Base-by-base conservation (phyloP, 2,113 vertebrate genomes). In the Ptychochromis oligacanthus region DNA sequence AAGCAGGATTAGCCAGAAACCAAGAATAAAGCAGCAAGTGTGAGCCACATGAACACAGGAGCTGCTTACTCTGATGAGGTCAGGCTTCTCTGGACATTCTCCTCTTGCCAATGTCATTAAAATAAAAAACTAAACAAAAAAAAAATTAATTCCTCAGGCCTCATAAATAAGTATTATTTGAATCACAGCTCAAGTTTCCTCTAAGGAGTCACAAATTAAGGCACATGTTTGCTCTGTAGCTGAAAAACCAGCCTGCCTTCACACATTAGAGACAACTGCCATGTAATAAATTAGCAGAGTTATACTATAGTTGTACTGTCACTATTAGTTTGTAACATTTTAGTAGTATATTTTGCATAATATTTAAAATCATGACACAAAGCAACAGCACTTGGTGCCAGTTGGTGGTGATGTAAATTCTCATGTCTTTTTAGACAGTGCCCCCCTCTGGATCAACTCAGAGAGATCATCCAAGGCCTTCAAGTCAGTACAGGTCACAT, bases 401-500 rank as follows among this genome's bases (percentile, higher is more conserved):
- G 26, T 43, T 65, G 81, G 2, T 20, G 28, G 7, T 77, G 46
- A 4, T 80, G 9, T 38, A 38, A 38, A 28, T 24, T 11, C 7
- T 24, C 1, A 87, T 88, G 78, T 26, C 85, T 86, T 88, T 92
- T 81, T 84, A 88, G 79, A 93, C 85, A 93, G 83, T 79, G 93
- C 84, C 93, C 85, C 91, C 91, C 79, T 84, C 87, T 94, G 94
- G 94, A 89, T 18, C 31, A 54, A 20, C 5, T 9, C 1, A 4
- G 58, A 86, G 74, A 74, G 65, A 76, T 26, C 82, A 58, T 12
- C 59, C 14, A 72, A 75, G 38, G 6, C 67, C 59, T 67, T 56
- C 9, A 55, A 24, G 26, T 77, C 43, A 28, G 22, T 0, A 26
- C 49, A 38, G 24, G 36, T 57, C 72, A 78, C 62, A 74, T 43